Evolutionary conservation across 1,140 invertebrate genomes (phyloP).

Genomic region (Panagrolaimus sp.): DNA sequence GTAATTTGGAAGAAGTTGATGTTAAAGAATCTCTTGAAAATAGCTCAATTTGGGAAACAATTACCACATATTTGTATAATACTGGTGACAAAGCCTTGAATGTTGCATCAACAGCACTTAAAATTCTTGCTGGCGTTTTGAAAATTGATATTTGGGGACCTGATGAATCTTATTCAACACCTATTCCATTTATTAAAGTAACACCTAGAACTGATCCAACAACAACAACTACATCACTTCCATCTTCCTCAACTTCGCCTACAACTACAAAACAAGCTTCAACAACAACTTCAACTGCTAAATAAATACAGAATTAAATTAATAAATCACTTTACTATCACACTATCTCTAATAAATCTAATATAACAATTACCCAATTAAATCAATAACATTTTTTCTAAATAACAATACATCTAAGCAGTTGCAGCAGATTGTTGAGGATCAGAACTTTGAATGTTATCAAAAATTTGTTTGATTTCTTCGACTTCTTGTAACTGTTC

Average conservation of each 20-base stretch:
- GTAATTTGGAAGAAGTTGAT: conserved; percentile 12
- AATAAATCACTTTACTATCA: too few species aligned
- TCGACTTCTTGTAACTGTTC: conserved; percentile 43
- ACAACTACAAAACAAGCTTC: too few species aligned
- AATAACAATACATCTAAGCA: conserved; percentile 9
- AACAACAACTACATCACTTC: not conserved
- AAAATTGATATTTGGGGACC: not conserved
- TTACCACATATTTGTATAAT: not conserved
- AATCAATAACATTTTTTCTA: not conserved
- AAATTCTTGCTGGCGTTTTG: not conserved
- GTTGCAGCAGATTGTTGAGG: not conserved
- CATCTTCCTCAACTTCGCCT: too few species aligned
- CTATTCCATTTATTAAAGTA: not conserved
- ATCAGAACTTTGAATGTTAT: conserved; percentile 39
- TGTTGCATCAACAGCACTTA: not conserved
- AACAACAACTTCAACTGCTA: too few species aligned
- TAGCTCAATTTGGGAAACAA: conserved; percentile 2
- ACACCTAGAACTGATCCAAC: not conserved
- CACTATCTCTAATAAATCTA: not conserved
- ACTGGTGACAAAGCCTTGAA: conserved; percentile 7
- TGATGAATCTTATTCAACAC: not conserved
- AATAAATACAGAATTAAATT: too few species aligned
- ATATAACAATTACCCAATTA: conserved; percentile 4
- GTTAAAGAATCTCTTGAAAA: not conserved
- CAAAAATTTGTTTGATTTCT: conserved; percentile 47